Conservation (phyloP, 1,140 invertebrate genomes). For the Lucilia cuprina region DNA sequence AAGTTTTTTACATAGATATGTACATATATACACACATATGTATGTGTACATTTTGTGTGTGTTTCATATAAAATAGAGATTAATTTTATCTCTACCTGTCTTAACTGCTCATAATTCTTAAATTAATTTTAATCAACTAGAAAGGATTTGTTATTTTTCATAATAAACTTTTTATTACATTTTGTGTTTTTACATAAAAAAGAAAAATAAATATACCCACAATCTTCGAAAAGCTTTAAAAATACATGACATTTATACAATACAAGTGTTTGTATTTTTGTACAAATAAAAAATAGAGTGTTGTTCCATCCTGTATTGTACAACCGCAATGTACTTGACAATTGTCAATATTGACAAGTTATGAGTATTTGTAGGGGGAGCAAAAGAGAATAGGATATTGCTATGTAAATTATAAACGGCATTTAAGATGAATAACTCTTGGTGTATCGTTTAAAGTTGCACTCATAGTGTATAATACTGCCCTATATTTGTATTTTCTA, state of each 20-base stretch:
- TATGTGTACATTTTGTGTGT: not conserved
- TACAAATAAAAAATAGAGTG: too few species aligned
- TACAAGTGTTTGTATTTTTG: too few species aligned
- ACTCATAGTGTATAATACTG: not conserved
- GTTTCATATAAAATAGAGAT: slow-evolving; percentile 1
- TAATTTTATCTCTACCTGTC: not conserved
- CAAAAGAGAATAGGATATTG: not conserved
- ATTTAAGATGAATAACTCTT: not conserved
- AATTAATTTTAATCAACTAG: slow-evolving; percentile 6
- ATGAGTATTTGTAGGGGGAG: not conserved
- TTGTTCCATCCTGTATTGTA: not conserved
- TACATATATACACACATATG: too few species aligned
- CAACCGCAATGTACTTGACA: not conserved
- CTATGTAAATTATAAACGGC: not conserved
- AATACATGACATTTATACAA: too few species aligned
- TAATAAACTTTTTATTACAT: not conserved
- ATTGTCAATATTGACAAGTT: not conserved
- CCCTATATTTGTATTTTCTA: not conserved
- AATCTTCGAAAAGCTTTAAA: too few species aligned
- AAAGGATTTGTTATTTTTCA: not conserved
- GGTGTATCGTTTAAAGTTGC: not conserved
- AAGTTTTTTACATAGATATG: not conserved
- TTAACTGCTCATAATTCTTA: slow-evolving; percentile 3
- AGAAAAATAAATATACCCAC: not conserved
- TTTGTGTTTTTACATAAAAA: not conserved